A percentile compares a stretch with the other conserved stretches of the same genome.
phyloP scores from a whole-genome alignment of 2,888 invertebrate species.

The Nipponacmea schrenckii region DNA sequence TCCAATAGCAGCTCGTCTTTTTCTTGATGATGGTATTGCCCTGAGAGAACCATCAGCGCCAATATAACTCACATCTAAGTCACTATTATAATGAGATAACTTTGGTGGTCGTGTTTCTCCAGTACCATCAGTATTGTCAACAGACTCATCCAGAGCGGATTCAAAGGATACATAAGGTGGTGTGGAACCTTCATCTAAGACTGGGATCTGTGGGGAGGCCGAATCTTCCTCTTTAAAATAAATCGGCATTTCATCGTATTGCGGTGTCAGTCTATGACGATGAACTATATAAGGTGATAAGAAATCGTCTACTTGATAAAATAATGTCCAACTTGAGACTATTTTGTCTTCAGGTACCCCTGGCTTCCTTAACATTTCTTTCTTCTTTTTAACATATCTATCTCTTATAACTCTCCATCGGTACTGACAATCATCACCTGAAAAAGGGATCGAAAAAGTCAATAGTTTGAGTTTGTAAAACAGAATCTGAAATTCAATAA shows the following conservation, averaged over 20 bases:
- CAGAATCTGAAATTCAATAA: no score
- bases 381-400: conserved; percentile 7
- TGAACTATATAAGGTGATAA: neutral
- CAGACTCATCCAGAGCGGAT: neutral
- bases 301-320: neutral
- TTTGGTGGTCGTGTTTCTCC: neutral
- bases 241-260: neutral
- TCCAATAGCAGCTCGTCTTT: neutral
- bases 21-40: neutral
- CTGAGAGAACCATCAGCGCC: neutral
- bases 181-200: neutral
- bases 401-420: neutral
- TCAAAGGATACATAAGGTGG: neutral
- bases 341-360: neutral
- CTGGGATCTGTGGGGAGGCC: neutral
- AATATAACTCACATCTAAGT: neutral
- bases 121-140: neutral
- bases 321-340: neutral
- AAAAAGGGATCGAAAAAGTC: neutral
- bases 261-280: neutral
- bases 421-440: conserved; percentile 1
- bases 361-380: neutral
- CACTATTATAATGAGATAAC: conserved; percentile 2
- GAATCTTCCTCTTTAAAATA: neutral
- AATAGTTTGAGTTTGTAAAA: no score